Evolutionary conservation across 2,797 vertebrate genomes (phyloP).

Genomic region (Buceros bicornis): DNA sequence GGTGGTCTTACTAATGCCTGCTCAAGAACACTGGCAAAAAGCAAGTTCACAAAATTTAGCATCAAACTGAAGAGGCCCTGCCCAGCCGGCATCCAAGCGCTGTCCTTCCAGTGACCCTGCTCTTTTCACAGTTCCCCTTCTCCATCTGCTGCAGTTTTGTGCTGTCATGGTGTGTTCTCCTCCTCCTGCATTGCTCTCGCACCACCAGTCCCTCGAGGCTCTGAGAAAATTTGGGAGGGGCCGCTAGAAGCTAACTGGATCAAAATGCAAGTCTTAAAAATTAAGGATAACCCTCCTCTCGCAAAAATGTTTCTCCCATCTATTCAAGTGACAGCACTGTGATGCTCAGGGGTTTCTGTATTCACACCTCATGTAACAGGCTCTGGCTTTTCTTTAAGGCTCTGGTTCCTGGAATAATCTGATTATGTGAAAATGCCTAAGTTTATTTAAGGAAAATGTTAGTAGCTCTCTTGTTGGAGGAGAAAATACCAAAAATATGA

Average conservation of each 20-base stretch:
- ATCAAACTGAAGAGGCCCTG: not conserved
- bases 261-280: not conserved
- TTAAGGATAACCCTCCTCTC: not conserved
- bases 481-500: conserved; percentile 26
- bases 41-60: not conserved
- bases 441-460: conserved; percentile 21
- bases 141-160: not conserved
- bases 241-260: not conserved
- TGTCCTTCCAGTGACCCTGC: conserved; percentile 11
- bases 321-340: not conserved
- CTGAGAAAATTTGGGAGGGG: not conserved
- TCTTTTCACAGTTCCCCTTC: not conserved
- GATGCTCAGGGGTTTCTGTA: not conserved
- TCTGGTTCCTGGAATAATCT: not conserved
- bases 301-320: not conserved
- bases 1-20: not conserved
- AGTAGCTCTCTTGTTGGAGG: not conserved
- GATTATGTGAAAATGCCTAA: not conserved
- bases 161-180: not conserved
- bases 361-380: not conserved
- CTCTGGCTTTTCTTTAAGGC: not conserved
- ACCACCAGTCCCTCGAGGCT: not conserved
- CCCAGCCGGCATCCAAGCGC: not conserved
- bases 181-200: not conserved
- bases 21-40: not conserved